Percentiles rank a stretch among this genome's conserved stretches.
phyloP scores from a whole-genome alignment of 2,113 vertebrate species.

The Dipodomys ordii region DNA sequence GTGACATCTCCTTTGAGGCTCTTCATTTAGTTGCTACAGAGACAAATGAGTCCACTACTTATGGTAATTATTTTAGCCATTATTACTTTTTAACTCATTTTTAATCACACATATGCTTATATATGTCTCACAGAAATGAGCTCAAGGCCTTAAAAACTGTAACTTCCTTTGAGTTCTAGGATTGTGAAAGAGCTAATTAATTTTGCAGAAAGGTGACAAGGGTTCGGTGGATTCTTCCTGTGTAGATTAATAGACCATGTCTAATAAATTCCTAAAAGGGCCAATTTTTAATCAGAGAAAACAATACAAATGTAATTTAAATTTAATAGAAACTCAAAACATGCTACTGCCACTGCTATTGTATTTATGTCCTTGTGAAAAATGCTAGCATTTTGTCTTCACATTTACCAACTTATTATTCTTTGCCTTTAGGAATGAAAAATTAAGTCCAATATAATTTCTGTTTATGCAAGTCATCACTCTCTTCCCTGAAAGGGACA shows the following conservation, averaged over 20 bases:
- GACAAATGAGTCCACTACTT: neutral
- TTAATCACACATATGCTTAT: conserved; percentile 49
- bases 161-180: neutral
- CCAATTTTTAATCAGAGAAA: neutral
- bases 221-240: neutral
- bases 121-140: conserved; percentile 36
- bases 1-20: neutral
- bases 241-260: neutral
- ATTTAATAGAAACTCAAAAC: conserved; percentile 17
- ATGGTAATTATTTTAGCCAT: conserved; percentile 27
- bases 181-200: conserved; percentile 57
- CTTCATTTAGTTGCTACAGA: neutral
- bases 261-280: conserved; percentile 27
- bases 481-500: neutral
- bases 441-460: neutral
- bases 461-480: neutral
- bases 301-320: neutral
- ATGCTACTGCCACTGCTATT: neutral
- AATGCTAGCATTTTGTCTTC: neutral
- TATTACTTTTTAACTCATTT: conserved; percentile 51
- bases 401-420: conserved; percentile 21
- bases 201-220: conserved; percentile 1
- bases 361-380: neutral
- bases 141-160: conserved; percentile 12
- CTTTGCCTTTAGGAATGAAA: neutral